These are phyloP conservation scores for Strix aluco DNA, from an alignment of 2,113 vertebrate genomes.

Conservation along the genomic window DNA sequence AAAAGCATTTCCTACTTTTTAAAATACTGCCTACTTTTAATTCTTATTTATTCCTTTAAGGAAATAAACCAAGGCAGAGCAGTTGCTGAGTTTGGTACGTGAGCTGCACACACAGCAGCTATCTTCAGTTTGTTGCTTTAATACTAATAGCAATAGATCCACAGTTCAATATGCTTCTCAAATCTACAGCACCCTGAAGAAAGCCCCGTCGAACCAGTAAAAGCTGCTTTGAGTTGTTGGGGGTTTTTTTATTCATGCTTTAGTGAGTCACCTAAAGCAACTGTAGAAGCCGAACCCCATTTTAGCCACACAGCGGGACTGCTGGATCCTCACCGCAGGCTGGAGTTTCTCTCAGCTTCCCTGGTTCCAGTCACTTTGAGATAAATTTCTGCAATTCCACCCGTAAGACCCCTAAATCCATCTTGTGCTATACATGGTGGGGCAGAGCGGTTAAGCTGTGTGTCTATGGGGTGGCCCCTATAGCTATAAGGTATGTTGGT, in stretches of 20 bases:
- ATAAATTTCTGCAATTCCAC: background rate
- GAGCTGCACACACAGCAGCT: background rate
- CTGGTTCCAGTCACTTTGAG: background rate
- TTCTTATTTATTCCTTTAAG: background rate
- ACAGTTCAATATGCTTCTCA: background rate
- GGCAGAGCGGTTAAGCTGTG: background rate
- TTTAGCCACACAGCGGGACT: background rate
- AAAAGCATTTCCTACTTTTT: background rate
- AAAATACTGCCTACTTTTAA: background rate
- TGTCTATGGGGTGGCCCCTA: background rate
- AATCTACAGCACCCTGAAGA: background rate
- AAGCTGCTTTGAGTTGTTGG: background rate
- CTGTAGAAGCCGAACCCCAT: background rate
- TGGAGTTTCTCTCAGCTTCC: background rate
- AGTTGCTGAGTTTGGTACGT: background rate
- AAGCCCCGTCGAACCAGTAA: background rate
- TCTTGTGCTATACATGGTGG: background rate
- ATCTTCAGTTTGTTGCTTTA: background rate
- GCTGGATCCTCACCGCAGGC: background rate
- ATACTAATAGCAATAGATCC: too few species aligned
- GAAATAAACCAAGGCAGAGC: background rate
- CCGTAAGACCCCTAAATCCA: background rate
- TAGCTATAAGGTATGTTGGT: background rate
- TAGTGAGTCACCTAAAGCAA: background rate
- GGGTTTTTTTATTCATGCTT: background rate